Base-by-base conservation (phyloP, 2,888 invertebrate genomes). In the Cerceris ruficornis region DNA sequence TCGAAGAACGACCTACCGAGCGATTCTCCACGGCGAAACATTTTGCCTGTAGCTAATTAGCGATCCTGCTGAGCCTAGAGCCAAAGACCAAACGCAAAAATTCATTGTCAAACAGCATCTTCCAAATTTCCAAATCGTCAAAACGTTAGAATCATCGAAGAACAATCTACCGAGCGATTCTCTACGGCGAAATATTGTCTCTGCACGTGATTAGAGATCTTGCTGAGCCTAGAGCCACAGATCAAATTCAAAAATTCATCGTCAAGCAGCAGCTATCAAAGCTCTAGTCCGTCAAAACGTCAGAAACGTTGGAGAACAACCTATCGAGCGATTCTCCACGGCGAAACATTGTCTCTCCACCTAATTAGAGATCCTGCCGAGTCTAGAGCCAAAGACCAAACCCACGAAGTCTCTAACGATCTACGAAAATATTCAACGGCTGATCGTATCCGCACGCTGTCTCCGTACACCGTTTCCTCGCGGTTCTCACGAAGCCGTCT, bases 401-500 rank as follows among this genome's bases (percentile, higher is more conserved):
- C 64, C 72, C 68, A 68, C 62, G 39, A 59, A 65, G 50, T 13
- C 64, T 60, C 54, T 82, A 84, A 84, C 77, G 77, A 82, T 83
- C 75, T 69, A 78, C 80, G 77, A 83, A 84, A 83, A 85, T 72
- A 75, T 83, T 68, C 65, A n/a, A 28, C 66, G 57, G 17, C 52
- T 41, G 77, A 84, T 83, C 62, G 71, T 86, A 86, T 84, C 79
- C 72, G 28, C 4, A 28, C 72, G 66, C n/a, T 64, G 69, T 77
- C 68, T 71, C 69, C 65, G 50, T 70, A 77, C 65, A 77, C 82
- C 82, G 85, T 83, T 85, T 87, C 79, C 81, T 81, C 80, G 78
- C 76, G 78, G 82, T 88, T 88, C 88, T 86, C 88, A 88, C 87
- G 87, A 83, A 69, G 73, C 68, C 67, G 79, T 59, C 69, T 57